Base-by-base conservation (phyloP, 2,888 invertebrate genomes). In the Tetragonisca angustula region DNA sequence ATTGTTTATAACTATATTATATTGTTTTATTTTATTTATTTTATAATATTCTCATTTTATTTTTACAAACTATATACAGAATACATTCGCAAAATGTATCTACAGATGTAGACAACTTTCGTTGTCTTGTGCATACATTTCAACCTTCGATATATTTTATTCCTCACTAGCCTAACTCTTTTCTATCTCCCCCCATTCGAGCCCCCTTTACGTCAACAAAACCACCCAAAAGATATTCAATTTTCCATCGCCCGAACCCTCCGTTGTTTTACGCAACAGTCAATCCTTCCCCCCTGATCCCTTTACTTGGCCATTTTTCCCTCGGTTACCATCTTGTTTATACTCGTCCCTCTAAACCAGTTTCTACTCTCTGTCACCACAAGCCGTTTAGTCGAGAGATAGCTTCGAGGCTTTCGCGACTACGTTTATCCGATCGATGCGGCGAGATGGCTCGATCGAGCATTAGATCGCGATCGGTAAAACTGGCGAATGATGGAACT, bases 401-500 rank as follows among this genome's bases (percentile, higher is more conserved):
- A 36, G 21, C 24, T 43, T 50, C 27, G 5, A 50, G 52, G 21
- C 32, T 36, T 27, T 17, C 61, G 61, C 61, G 24, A 9, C 24
- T 17, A 17, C 13, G 64, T 27, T 9, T 49, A 13, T 21, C 43
- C 17, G 19, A 32, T 21, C 54, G 54, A 19, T 52, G 56, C 27
- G 70, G 4, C 56, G 15, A 21, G 67, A 67, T 24, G 24, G 36
- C 49, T 56, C 54, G 56, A 68, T 62, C 50, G 5, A 24, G 21
- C 24, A 61, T 69, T 54, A 32, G 36, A 50, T 59, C 50, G n/a
- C 17, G 32, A 74, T 65, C 59, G 17, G 15, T 83, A 50, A 54
- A 83, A 73, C 24, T 17, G 24, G 3, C 17, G 27, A 69, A 59
- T 59, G 52, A 76, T 52, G 62, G 50, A 68, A 68, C 54, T 84